These are phyloP conservation scores for Platyura marginata DNA, from an alignment of 1,140 invertebrate species.

Conservation along the genomic window DNA sequence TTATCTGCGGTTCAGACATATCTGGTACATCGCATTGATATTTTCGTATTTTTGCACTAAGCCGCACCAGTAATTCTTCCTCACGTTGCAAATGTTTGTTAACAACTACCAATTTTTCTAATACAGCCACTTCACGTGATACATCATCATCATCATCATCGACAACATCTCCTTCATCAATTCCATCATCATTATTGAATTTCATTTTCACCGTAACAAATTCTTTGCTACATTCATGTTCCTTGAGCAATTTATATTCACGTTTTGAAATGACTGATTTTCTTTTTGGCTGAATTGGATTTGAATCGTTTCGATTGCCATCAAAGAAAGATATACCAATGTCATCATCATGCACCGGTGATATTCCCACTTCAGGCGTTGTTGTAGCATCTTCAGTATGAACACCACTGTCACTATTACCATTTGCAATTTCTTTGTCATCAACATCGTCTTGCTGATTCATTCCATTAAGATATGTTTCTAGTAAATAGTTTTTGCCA, in stretches of 20 bases:
- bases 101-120: slow-evolving; percentile 49
- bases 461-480: slow-evolving; percentile 48
- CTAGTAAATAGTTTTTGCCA: slow-evolving; percentile 62
- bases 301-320: neutral
- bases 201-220: neutral
- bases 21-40: slow-evolving; percentile 37
- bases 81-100: slow-evolving; percentile 50
- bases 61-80: slow-evolving; percentile 42
- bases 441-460: slow-evolving; percentile 19
- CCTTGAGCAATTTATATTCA: slow-evolving; percentile 2
- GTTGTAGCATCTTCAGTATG: slow-evolving; percentile 19
- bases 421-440: slow-evolving; percentile 8
- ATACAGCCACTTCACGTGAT: slow-evolving; percentile 33
- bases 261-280: neutral
- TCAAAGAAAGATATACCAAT: slow-evolving; percentile 23
- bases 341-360: slow-evolving; percentile 23
- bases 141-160: slow-evolving; percentile 4
- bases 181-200: neutral
- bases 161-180: neutral
- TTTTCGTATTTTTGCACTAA: slow-evolving; percentile 43
- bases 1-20: slow-evolving; percentile 30
- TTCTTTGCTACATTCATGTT: slow-evolving; percentile 2
- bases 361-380: slow-evolving; percentile 23
- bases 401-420: slow-evolving; percentile 4
- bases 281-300: neutral